These are phyloP conservation scores for Bufo bufo DNA, from an alignment of 2,113 vertebrate species.

Conservation along the genomic window DNA sequence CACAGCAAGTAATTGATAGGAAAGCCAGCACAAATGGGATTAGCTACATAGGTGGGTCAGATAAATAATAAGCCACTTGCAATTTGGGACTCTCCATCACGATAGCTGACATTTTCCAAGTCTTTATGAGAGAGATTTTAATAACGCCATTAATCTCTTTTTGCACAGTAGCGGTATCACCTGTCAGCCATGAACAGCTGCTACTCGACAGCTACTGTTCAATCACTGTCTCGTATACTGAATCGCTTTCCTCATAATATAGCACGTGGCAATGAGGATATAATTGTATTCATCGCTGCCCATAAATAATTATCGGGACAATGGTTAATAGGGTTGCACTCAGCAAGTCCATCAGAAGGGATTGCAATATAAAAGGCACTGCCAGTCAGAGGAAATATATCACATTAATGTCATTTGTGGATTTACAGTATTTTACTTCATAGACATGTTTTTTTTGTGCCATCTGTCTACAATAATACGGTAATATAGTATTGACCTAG, in stretches of 20 bases:
- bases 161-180: constrained; percentile 35
- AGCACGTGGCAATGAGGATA: not conserved
- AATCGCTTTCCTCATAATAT: constrained; percentile 4
- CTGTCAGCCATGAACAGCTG: constrained; percentile 43
- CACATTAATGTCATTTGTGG: not conserved
- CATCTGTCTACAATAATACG: not conserved
- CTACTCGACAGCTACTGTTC: constrained; percentile 15
- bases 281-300: not conserved
- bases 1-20: not conserved
- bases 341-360: not conserved
- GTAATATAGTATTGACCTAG: too few relatives aligned
- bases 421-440: not conserved
- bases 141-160: constrained; percentile 44
- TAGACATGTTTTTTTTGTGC: not conserved
- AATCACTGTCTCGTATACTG: constrained; percentile 37
- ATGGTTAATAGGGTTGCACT: constrained; percentile 9
- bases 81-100: constrained; percentile 29
- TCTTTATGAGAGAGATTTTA: constrained; percentile 36
- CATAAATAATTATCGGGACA: not conserved
- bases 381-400: not conserved
- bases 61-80: constrained; percentile 44
- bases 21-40: constrained; percentile 9
- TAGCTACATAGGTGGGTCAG: constrained; percentile 15
- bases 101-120: constrained; percentile 22
- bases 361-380: not conserved